phyloP scores from a whole-genome alignment of 2,797 vertebrate species.

The Cynodonichthys magdalenae region DNA sequence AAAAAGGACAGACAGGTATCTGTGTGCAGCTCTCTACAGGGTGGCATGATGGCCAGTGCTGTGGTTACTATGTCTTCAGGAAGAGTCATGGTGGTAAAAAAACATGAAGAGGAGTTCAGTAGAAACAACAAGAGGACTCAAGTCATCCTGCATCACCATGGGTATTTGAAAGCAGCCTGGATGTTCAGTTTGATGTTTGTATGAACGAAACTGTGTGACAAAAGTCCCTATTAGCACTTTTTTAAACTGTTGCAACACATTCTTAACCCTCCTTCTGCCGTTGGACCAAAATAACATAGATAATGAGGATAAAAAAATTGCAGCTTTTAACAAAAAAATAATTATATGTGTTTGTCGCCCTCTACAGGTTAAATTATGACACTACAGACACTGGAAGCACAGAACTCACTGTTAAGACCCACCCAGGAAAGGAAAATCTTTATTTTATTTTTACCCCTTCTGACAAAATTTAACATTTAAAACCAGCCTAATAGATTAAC shows the following conservation, averaged over 20 bases:
- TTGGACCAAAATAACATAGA: too few relatives aligned
- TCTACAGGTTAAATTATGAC: constrained; percentile 85
- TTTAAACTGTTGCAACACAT: too few relatives aligned
- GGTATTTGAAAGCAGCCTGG: constrained; percentile 74
- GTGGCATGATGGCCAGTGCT: constrained; percentile 71
- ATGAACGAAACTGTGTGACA: too few relatives aligned
- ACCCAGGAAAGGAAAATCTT: constrained; percentile 71
- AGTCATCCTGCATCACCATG: constrained; percentile 89
- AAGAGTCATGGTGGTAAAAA: constrained; percentile 86
- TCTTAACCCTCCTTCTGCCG: too few relatives aligned
- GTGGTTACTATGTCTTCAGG: constrained; percentile 90
- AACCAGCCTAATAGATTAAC: too few relatives aligned
- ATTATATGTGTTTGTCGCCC: constrained; percentile 60
- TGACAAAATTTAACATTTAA: not conserved
- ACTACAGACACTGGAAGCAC: constrained; percentile 83
- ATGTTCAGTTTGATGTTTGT: not conserved
- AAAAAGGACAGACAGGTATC: too few relatives aligned
- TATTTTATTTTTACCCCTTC: not conserved
- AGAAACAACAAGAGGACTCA: constrained; percentile 85
- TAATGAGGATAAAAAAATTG: too few relatives aligned
- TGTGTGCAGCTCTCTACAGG: constrained; percentile 52
- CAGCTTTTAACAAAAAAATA: too few relatives aligned
- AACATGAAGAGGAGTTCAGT: constrained; percentile 84
- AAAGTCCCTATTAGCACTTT: not conserved
- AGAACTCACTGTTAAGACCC: constrained; percentile 88